Conservation (phyloP, 2,888 invertebrate genomes). For the Synergus laeviventris region DNA sequence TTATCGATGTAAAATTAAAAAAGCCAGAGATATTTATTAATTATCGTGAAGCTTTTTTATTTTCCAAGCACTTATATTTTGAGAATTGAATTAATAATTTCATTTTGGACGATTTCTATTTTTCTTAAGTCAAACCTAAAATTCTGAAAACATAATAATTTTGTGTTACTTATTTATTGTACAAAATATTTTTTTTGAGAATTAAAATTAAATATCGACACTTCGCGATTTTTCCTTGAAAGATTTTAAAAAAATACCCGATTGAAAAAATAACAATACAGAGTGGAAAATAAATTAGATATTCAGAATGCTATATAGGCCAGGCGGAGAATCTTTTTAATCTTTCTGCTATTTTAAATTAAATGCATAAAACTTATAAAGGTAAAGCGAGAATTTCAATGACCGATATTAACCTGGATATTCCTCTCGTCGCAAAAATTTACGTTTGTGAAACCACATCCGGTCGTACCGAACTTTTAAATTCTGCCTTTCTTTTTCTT, state of each 20-base stretch:
- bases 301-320: not conserved
- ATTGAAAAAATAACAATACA: not conserved
- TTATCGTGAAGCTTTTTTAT: not conserved
- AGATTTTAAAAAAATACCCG: not conserved
- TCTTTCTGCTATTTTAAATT: not conserved
- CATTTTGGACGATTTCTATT: too few relatives aligned
- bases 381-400: not conserved
- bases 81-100: not conserved
- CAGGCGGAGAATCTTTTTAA: not conserved
- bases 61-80: not conserved
- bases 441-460: slow-evolving; percentile 27
- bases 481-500: slow-evolving; percentile 27
- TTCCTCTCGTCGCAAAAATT: slow-evolving; percentile 13
- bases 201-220: not conserved
- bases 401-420: slow-evolving; percentile 5
- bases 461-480: slow-evolving; percentile 18
- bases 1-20: not conserved
- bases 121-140: not conserved
- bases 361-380: not conserved
- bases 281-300: not conserved
- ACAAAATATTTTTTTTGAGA: not conserved
- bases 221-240: not conserved
- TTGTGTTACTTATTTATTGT: not conserved
- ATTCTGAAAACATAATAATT: not conserved
- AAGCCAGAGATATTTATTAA: not conserved